phyloP scores from a whole-genome alignment of 2,797 vertebrate species.

The Tarsius wallacei region DNA sequence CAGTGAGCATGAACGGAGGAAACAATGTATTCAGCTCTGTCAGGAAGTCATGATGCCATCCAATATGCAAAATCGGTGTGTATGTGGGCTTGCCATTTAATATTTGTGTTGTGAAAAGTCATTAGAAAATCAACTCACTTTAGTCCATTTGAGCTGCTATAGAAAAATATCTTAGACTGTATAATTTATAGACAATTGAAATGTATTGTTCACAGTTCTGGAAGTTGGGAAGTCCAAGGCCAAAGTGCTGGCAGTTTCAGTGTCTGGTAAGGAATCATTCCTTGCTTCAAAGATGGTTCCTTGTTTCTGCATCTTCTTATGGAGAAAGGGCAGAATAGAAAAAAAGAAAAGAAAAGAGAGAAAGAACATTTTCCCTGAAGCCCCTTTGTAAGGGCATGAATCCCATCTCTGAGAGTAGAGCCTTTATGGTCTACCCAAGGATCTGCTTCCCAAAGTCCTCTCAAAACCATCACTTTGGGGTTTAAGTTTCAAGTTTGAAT shows the following conservation, averaged over 20 bases:
- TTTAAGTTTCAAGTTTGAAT: not conserved
- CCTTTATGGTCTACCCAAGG: not conserved
- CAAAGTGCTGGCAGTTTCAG: not conserved
- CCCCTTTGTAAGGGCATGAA: not conserved
- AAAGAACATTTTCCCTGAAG: not conserved
- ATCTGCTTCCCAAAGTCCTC: not conserved
- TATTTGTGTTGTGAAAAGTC: not conserved
- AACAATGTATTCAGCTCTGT: not conserved
- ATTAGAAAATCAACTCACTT: conserved; percentile 18
- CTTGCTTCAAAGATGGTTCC: not conserved
- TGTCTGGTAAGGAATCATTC: not conserved
- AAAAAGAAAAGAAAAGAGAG: not conserved
- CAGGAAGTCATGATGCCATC: not conserved
- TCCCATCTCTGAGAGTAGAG: rapidly evolving
- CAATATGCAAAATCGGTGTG: not conserved
- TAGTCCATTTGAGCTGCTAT: not conserved
- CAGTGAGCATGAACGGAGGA: not conserved
- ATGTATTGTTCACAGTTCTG: not conserved
- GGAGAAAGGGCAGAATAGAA: too few species aligned
- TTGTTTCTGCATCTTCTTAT: not conserved
- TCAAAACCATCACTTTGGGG: not conserved
- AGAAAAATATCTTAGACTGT: not conserved
- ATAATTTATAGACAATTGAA: not conserved
- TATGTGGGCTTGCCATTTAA: not conserved
- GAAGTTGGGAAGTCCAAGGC: not conserved